These are phyloP conservation scores for Pterophyllum scalare DNA, from an alignment of 2,113 vertebrate species.

Conservation along the genomic window DNA sequence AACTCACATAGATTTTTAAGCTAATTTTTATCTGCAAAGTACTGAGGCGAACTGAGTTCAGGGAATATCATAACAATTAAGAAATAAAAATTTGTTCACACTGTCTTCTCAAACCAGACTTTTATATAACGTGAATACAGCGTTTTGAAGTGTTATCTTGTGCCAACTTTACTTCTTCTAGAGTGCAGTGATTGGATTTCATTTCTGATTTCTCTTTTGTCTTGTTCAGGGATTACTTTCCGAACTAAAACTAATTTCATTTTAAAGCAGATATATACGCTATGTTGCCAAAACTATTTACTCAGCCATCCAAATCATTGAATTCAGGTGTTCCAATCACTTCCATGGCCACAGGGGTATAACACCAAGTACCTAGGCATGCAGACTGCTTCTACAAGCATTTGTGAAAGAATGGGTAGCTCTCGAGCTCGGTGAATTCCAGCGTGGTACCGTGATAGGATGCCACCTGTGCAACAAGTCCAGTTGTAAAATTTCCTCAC, in stretches of 20 bases:
- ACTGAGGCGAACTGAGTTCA: too few species aligned
- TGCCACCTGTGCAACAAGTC: too few species aligned
- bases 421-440: too few species aligned
- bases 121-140: background rate
- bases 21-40: background rate
- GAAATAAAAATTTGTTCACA: background rate
- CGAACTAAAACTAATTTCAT: background rate
- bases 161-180: background rate
- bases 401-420: too few species aligned
- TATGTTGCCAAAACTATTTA: too few species aligned
- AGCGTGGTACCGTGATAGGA: too few species aligned
- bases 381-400: too few species aligned
- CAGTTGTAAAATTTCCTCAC: too few species aligned
- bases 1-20: background rate
- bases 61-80: background rate
- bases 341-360: too few species aligned
- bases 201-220: background rate
- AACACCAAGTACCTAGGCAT: too few species aligned
- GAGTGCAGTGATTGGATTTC: background rate
- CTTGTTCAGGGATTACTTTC: background rate
- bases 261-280: background rate
- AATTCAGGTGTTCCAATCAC: too few species aligned
- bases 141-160: background rate
- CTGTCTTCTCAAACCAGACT: accelerated
- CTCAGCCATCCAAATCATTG: too few species aligned